Evolutionary conservation across 2,888 invertebrate species (phyloP), one percentile per base, ranked within the genome.

Genomic region (Campopleginae sp.): DNA sequence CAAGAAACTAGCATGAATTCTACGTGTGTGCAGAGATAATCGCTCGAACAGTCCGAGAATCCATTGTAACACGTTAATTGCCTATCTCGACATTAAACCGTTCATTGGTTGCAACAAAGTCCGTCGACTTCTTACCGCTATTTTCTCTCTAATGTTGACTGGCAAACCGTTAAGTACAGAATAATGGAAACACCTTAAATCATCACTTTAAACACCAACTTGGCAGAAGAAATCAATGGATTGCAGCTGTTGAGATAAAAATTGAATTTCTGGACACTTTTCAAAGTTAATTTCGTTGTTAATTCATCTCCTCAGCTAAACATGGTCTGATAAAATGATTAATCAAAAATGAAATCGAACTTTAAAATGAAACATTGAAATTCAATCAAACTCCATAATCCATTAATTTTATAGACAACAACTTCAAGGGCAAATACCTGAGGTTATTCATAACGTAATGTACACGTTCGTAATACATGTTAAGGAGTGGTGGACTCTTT

Each of bases 401-500:
- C 7, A 51, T 51, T 51, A 19, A 51, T 54, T 54, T 12, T 23
- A 27, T 23, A 23, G 27, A 54, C 12, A 27, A 12, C 27, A 23
- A 12, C 17, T 58, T 76, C 76, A 77, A 77, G 76, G 76, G 51
- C 51, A 51, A 66, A 77, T 23, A 42, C 66, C 7, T 5, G 27
- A 23, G 14, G 14, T 12, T 14, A 58, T 19, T 7, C 6, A 23
- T 66, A 27, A 10, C 38, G 14, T 17, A 66, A 77, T 7, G 31
- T n/a, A n/a, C n/a, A 61, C 6, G 42, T 17, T 51, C 27, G 44
- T 23, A 33, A 76, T 71, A 71, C 33, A 33, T 31, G 27, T 65
- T 58, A 66, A 76, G 66, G 76, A 76, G 84, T 80, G 84, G 71
- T 80, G 19, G 66, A 44, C 80, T 79, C 84, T 84, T 80, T 65